Evolutionary conservation across 2,888 invertebrate genomes (phyloP), one percentile per base, ranked within the genome.

Genomic region (Meganola albula): DNA sequence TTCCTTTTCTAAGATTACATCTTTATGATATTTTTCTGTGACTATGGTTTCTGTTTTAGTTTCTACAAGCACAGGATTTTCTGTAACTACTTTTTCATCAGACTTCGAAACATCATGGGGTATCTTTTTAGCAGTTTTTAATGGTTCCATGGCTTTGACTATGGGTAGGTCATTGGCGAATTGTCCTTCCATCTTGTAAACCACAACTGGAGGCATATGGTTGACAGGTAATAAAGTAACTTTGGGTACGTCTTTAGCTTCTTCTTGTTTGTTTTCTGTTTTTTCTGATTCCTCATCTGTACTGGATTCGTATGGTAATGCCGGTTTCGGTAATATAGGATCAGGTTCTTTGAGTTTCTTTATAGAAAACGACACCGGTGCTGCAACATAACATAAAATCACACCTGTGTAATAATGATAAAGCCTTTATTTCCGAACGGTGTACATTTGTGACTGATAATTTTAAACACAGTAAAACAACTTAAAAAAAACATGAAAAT

Each of bases 301-400:
- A 44, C 93, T 93, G 10, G 91, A 91, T 56, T 94, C 94, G 51
- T 93, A 87, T 0, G 93, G 92, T 21, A 95, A 61, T 0, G 93
- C 92, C 31, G 92, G 93, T 66, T 92, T 94, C 2, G 92, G 87
- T 1, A 91, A 73, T 1, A 88, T 82, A 0, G 88, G 78, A 27
- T 91, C 90, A 0, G 90, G 90, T 35, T 93, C 95, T 63, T 94
- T 94, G 0, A 91, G 84, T 63, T 95, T 95, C 59, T 92, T 93
- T 23, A 95, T 94, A 0, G 94, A 95, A 69, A 95, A 96, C 37
- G 93, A 92, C 1, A 96, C 94, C 0, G 94, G 91, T 6, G 88
- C 92, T 91, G 71, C 2, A 62, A 67, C 43, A 40, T n/a, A n/a
- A n/a, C n/a, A n/a, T n/a, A n/a, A n/a, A n/a, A n/a, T n/a, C n/a